Percentiles rank a stretch among this genome's conserved stretches.
phyloP scores from a whole-genome alignment of 2,113 vertebrate species.

The Trochalopteron elliotii region DNA sequence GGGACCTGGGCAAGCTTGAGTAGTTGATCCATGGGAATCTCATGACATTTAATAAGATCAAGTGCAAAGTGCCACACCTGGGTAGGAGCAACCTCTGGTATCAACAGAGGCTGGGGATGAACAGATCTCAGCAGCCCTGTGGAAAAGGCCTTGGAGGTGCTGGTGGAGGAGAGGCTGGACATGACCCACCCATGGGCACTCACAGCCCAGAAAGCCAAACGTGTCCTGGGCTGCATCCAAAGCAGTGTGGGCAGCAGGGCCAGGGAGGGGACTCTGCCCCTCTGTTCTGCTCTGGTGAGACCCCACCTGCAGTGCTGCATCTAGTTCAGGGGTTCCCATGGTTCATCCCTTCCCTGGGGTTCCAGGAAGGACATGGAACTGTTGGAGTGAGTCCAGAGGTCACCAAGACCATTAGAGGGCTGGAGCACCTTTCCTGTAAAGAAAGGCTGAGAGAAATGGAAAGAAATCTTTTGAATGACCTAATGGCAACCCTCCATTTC shows the following conservation, averaged over 20 bases:
- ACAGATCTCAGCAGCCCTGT: too few species aligned
- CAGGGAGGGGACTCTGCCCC: background rate
- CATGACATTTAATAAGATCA: background rate
- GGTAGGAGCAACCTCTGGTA: fast-evolving
- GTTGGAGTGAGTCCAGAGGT: background rate
- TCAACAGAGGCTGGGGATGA: background rate
- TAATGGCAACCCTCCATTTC: background rate
- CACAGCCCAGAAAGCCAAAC: background rate
- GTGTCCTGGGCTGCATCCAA: background rate
- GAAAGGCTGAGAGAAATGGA: background rate
- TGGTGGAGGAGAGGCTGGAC: too few species aligned
- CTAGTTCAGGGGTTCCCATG: background rate
- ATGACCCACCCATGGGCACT: too few species aligned
- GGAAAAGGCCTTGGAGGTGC: too few species aligned
- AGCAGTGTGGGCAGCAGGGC: background rate
- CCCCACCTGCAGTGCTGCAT: background rate
- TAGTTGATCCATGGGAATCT: background rate
- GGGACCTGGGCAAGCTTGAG: background rate
- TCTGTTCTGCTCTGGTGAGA: background rate
- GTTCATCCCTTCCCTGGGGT: background rate
- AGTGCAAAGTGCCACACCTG: background rate
- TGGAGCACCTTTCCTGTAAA: background rate
- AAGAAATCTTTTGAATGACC: background rate
- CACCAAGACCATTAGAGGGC: fast-evolving
- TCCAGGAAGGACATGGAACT: fast-evolving